Percentiles rank a stretch among this genome's conserved stretches.
Evolutionary conservation across 2,888 invertebrate species (phyloP).

Genomic region (Cryptocheilus praepositus): DNA sequence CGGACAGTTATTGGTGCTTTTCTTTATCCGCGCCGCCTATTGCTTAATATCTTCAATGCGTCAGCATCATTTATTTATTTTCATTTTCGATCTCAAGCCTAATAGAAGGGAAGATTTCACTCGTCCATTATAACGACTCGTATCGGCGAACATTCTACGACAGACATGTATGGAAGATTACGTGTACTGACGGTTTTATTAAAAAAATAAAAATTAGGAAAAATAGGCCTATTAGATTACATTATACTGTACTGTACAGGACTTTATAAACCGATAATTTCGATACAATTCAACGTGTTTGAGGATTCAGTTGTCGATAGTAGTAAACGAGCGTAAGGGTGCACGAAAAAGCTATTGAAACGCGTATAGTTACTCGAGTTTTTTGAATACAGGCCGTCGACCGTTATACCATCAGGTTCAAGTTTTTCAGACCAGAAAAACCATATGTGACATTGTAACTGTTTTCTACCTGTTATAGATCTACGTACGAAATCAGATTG

Average conservation of each 20-base stretch:
- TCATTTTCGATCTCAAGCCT: constrained; percentile 2
- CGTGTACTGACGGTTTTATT: constrained; percentile 41
- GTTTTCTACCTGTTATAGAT: too few species aligned
- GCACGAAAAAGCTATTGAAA: too few species aligned
- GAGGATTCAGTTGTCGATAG: not conserved
- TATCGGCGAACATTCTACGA: constrained; percentile 47
- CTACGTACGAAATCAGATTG: too few species aligned
- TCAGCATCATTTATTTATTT: constrained; percentile 20
- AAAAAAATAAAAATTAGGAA: constrained; percentile 55
- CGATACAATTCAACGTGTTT: constrained; percentile 16
- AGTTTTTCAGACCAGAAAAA: too few species aligned
- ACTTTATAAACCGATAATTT: constrained; percentile 31
- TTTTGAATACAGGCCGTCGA: too few species aligned
- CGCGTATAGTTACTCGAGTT: too few species aligned
- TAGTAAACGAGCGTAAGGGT: too few species aligned
- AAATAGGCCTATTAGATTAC: constrained; percentile 54
- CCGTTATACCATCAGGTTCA: too few species aligned
- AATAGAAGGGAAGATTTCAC: constrained; percentile 25
- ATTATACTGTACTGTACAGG: constrained; percentile 23
- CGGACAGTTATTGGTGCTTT: constrained; percentile 37
- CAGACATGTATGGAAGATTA: constrained; percentile 7
- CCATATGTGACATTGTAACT: too few species aligned
- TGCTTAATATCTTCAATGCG: constrained; percentile 41
- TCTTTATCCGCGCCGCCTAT: constrained; percentile 43
- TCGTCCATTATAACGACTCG: constrained; percentile 41